phyloP scores from a whole-genome alignment of 2,888 invertebrate species.

The Augochlorella aurata region DNA sequence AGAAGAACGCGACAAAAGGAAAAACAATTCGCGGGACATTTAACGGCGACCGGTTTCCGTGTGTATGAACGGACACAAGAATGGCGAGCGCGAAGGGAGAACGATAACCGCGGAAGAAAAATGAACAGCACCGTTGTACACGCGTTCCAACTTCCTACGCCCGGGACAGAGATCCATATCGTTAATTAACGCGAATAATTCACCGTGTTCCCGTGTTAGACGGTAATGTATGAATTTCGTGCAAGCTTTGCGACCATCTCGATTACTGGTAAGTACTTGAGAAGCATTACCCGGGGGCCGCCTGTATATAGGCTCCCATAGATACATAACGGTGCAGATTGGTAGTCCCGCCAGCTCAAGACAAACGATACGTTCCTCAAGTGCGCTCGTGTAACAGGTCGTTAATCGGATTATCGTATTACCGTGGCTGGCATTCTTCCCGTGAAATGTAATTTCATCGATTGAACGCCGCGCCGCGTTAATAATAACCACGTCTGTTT shows the following conservation, averaged over 20 bases:
- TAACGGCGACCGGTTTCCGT: not conserved
- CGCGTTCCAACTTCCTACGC: conserved; percentile 19
- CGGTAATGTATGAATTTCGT: conserved; percentile 50
- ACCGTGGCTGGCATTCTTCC: conserved; percentile 58
- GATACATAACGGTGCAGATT: conserved; percentile 42
- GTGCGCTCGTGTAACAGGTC: conserved; percentile 62
- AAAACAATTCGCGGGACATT: not conserved
- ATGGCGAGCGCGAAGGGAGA: conserved; percentile 2
- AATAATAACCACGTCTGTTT: conserved; percentile 54
- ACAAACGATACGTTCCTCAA: conserved; percentile 64
- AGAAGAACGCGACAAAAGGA: not conserved
- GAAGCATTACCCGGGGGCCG: conserved; percentile 39
- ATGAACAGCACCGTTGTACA: conserved; percentile 1
- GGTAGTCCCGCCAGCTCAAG: conserved; percentile 42
- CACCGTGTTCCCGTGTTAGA: conserved; percentile 23
- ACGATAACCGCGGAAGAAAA: conserved; percentile 9
- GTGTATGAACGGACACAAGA: not conserved
- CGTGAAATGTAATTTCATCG: conserved; percentile 66
- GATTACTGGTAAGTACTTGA: conserved; percentile 50
- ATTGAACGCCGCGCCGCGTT: conserved; percentile 42
- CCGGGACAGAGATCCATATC: conserved; percentile 19
- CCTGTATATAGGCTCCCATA: conserved; percentile 15
- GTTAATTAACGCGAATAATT: conserved; percentile 41
- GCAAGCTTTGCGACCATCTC: conserved; percentile 45
- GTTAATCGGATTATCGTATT: conserved; percentile 69